Conservation (phyloP, 2,797 vertebrate species). For the Ataeniobius toweri region DNA sequence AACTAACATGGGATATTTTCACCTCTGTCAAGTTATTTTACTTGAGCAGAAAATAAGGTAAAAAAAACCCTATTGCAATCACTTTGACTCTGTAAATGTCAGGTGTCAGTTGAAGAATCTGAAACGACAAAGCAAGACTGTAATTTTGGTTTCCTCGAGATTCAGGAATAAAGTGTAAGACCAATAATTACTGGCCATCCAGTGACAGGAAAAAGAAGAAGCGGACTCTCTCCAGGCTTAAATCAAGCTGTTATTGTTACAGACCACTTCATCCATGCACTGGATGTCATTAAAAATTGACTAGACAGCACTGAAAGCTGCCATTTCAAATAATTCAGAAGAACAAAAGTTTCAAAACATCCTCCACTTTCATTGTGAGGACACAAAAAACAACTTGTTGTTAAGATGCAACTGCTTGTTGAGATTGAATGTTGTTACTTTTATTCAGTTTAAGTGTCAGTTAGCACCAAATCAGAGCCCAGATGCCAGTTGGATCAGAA, state of each 20-base stretch:
- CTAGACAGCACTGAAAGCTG: constrained; percentile 16
- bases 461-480: constrained; percentile 11
- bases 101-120: constrained; percentile 10
- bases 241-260: constrained; percentile 44
- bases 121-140: constrained; percentile 24
- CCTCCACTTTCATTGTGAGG: constrained; percentile 3
- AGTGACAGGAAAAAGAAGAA: constrained; percentile 19
- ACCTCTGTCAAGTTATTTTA: background rate
- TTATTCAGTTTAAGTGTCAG: constrained; percentile 16
- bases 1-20: constrained; percentile 13
- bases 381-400: constrained; percentile 16
- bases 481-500: background rate
- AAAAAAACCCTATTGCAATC: constrained; percentile 7
- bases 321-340: constrained; percentile 14
- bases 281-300: constrained; percentile 40
- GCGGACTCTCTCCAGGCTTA: constrained; percentile 13
- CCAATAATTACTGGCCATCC: constrained; percentile 41
- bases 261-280: constrained; percentile 33
- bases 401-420: constrained; percentile 11
- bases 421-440: constrained; percentile 4
- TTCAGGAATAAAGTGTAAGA: constrained; percentile 21
- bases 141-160: constrained; percentile 18
- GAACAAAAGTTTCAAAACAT: background rate
- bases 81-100: constrained; percentile 19
- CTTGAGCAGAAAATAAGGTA: background rate